Conservation (phyloP, 2,113 vertebrate species). For the Amia ocellicauda region DNA sequence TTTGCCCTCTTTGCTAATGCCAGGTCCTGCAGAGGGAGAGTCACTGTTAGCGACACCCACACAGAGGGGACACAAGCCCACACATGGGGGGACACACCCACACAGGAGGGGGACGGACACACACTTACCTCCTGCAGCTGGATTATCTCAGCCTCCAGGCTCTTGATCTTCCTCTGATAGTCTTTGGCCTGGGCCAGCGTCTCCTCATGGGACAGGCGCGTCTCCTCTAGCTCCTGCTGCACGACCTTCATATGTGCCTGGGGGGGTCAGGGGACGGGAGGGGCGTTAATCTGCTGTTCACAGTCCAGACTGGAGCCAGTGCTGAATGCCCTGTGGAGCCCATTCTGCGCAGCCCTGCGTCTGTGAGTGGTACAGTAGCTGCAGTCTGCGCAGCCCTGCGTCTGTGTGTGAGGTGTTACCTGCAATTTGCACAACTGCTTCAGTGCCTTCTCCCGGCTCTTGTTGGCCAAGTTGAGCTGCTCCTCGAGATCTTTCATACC, state of each 20-base stretch:
- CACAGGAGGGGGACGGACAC: no score
- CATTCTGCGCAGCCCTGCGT: neutral
- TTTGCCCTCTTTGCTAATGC: no score
- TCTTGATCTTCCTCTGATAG: slow-evolving; percentile 94
- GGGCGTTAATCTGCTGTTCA: no score
- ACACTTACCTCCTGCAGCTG: no score
- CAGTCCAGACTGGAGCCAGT: no score
- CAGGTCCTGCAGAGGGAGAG: no score
- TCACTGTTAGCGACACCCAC: no score
- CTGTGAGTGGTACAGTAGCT: slow-evolving; percentile 65
- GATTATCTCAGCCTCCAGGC: slow-evolving; percentile 89
- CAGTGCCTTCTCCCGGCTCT: slow-evolving; percentile 88
- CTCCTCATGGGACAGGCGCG: slow-evolving; percentile 87
- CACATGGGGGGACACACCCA: no score
- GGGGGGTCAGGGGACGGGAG: neutral
- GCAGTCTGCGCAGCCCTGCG: slow-evolving; percentile 90
- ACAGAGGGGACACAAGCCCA: no score
- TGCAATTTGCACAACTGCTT: no score
- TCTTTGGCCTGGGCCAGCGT: slow-evolving; percentile 91
- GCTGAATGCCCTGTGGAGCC: no score
- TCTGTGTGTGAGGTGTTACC: no score
- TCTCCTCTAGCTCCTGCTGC: slow-evolving; percentile 87
- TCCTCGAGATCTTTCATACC: slow-evolving; percentile 93
- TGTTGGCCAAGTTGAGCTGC: slow-evolving; percentile 90
- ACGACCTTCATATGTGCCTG: slow-evolving; percentile 96